Evolutionary conservation across 2,113 vertebrate genomes (phyloP).

Genomic region (Balaenoptera acutorostrata): DNA sequence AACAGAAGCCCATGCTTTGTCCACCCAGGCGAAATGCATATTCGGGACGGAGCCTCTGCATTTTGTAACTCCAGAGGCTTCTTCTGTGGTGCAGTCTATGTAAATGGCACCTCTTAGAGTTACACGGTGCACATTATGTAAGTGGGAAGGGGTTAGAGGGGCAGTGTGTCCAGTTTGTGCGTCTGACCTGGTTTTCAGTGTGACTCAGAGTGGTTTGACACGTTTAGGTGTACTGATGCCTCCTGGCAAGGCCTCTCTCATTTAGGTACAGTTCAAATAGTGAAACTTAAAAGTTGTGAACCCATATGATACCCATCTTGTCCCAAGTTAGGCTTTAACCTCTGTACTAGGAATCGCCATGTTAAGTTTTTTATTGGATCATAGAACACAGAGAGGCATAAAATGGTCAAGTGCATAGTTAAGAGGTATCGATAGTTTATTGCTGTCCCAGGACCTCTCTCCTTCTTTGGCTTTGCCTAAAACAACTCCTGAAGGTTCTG

Average conservation of each 20-base stretch:
- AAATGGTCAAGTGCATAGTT: background rate
- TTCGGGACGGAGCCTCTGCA: accelerated
- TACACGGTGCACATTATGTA: accelerated
- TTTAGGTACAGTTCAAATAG: background rate
- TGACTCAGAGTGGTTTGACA: background rate
- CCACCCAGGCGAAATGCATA: background rate
- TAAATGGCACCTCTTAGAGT: background rate
- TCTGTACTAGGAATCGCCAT: background rate
- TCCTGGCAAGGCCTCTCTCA: background rate
- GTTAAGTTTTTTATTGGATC: background rate
- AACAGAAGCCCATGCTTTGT: accelerated
- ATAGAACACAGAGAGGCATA: background rate
- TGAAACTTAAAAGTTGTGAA: background rate
- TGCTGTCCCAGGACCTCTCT: background rate
- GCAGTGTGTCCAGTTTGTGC: no score
- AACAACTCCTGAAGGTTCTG: background rate
- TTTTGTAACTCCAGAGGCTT: background rate
- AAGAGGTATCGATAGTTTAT: background rate
- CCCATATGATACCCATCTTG: background rate
- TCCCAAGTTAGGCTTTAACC: background rate
- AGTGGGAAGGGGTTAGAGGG: background rate
- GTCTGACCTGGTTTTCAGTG: background rate
- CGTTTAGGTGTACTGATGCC: background rate
- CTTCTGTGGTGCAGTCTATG: accelerated
- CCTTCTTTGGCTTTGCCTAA: background rate